Conservation (phyloP, 2,113 vertebrate genomes). For the Pteronura brasiliensis region DNA sequence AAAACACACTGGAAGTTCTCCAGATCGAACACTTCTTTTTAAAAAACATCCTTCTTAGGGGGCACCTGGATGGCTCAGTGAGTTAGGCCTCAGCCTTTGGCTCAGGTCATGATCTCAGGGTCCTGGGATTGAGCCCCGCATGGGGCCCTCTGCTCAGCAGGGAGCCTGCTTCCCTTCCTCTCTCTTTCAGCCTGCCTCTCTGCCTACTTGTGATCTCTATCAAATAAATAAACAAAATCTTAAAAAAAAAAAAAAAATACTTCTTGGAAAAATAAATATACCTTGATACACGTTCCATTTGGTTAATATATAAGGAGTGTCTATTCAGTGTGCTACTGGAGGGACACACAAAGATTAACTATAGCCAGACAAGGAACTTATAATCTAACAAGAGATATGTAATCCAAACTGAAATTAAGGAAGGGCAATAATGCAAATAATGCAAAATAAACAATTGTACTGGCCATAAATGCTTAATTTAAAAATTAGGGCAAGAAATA, state of each 20-base stretch:
- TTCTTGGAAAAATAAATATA: slow-evolving; percentile 26
- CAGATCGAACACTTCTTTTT: not conserved
- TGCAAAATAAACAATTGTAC: not conserved
- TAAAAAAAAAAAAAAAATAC: too few relatives aligned
- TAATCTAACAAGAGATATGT: not conserved
- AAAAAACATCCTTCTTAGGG: not conserved
- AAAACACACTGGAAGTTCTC: not conserved
- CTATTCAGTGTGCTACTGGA: not conserved
- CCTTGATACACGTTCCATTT: not conserved
- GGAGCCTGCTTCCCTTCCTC: too few relatives aligned
- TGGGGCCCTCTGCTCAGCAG: too few relatives aligned
- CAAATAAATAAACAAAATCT: too few relatives aligned
- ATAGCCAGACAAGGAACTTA: not conserved
- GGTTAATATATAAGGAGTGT: not conserved
- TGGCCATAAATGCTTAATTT: not conserved
- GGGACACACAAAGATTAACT: not conserved
- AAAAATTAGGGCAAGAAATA: not conserved
- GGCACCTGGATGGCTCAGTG: too few relatives aligned
- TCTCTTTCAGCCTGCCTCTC: too few relatives aligned
- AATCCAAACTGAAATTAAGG: not conserved
- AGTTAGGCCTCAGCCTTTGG: too few relatives aligned
- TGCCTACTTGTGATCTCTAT: too few relatives aligned
- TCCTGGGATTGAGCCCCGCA: too few relatives aligned
- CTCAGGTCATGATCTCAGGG: too few relatives aligned
- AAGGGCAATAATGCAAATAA: not conserved